phyloP scores from a whole-genome alignment of 1,140 invertebrate species.

The Penaeus vannamei region DNA sequence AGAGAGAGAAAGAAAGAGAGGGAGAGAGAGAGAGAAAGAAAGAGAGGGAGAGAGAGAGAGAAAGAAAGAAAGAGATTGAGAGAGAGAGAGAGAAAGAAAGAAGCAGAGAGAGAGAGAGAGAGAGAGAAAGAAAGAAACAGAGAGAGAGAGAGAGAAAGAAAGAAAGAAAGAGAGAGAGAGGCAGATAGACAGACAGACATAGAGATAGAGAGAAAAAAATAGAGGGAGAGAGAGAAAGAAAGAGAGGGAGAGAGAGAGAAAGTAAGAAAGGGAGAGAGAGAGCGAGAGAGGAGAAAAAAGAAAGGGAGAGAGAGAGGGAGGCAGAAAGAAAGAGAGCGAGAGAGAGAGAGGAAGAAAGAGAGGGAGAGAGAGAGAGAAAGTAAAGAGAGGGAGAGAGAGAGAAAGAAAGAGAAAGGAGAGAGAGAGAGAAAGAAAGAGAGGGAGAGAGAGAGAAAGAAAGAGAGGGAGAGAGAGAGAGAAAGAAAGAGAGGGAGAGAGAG shows the following conservation, averaged over 20 bases:
- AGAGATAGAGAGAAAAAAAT: neutral
- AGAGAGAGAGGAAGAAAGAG: neutral
- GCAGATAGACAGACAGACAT: too few relatives aligned
- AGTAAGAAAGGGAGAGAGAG: neutral
- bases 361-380: neutral
- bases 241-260: neutral
- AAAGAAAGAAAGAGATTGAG: neutral
- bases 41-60: neutral
- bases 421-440: neutral
- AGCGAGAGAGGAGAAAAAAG: neutral
- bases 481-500: neutral
- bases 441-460: neutral
- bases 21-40: neutral
- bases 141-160: too few relatives aligned
- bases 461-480: neutral
- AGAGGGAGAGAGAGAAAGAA: neutral
- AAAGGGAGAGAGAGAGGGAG: too few relatives aligned
- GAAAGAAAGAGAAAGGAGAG: neutral
- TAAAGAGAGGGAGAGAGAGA: neutral
- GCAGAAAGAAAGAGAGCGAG: neutral
- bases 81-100: neutral
- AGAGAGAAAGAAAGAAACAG: too few relatives aligned
- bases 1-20: too few relatives aligned
- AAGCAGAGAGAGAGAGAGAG: conserved; percentile 16
- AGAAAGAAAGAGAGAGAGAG: neutral